Conservation (phyloP, 2,888 invertebrate species). For the Catocala nupta region DNA sequence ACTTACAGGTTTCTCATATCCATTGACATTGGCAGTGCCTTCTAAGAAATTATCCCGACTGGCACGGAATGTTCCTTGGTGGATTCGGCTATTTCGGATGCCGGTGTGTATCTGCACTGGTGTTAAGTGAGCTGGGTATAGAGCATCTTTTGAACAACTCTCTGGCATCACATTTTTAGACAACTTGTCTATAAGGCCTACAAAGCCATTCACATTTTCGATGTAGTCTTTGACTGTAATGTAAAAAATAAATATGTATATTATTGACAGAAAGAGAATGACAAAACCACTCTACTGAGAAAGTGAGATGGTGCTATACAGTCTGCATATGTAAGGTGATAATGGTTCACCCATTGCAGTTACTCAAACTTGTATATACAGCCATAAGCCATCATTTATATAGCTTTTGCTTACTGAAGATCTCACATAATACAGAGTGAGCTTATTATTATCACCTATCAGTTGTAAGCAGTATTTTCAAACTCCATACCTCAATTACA, state of each 20-base stretch:
- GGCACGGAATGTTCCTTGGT: conserved; percentile 94
- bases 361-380: too few species aligned
- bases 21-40: conserved; percentile 94
- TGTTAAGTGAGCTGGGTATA: conserved; percentile 95
- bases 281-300: too few species aligned
- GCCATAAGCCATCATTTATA: too few species aligned
- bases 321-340: too few species aligned
- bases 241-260: conserved; percentile 5
- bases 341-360: too few species aligned
- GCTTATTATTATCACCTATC: too few species aligned
- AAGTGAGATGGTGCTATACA: too few species aligned
- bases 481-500: too few species aligned
- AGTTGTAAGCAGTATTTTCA: too few species aligned
- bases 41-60: conserved; percentile 98
- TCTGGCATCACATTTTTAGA: conserved; percentile 89
- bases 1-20: conserved; percentile 92
- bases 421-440: too few species aligned
- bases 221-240: conserved; percentile 92
- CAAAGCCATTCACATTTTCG: conserved; percentile 89
- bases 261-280: too few species aligned
- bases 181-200: conserved; percentile 93
- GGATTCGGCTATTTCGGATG: conserved; percentile 91
- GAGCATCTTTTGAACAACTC: conserved; percentile 88
- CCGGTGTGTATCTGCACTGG: conserved; percentile 92
- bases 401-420: too few species aligned